These are phyloP conservation scores for Coelopa pilipes DNA, from an alignment of 2,888 invertebrate genomes.

Conservation along the genomic window DNA sequence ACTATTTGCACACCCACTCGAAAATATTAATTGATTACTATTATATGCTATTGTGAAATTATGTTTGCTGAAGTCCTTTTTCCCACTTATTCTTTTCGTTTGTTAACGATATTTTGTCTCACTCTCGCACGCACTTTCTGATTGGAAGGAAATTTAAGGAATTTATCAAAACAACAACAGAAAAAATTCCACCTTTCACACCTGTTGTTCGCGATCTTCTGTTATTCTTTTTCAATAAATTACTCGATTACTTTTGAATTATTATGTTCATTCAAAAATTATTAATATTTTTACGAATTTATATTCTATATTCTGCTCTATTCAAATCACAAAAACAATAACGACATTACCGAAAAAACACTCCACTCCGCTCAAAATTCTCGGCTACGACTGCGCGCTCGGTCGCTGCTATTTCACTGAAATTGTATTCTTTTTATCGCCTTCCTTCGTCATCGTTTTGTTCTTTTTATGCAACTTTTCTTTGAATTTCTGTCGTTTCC, in stretches of 20 bases:
- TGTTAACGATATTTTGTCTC: not conserved
- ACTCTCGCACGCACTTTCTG: conserved; percentile 1
- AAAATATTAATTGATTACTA: too few species aligned
- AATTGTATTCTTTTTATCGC: conserved; percentile 40
- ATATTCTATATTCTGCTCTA: not conserved
- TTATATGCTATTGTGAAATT: too few species aligned
- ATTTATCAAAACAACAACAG: not conserved
- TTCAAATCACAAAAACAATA: not conserved
- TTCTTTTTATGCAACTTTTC: conserved; percentile 8
- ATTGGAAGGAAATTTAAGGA: conserved; percentile 7
- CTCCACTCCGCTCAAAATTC: conserved; percentile 34
- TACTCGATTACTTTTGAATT: not conserved
- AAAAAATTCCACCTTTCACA: not conserved
- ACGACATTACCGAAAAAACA: conserved; percentile 8
- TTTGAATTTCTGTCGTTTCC: not conserved
- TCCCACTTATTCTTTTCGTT: not conserved
- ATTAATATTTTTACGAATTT: not conserved
- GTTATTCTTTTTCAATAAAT: not conserved
- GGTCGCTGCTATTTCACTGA: conserved; percentile 11
- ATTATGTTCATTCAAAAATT: not conserved
- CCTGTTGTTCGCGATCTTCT: not conserved
- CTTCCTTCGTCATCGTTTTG: not conserved
- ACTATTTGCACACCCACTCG: too few species aligned
- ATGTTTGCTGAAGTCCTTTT: too few species aligned
- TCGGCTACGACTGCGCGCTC: conserved; percentile 40